Conservation (phyloP, 2,888 invertebrate species). For the Apeira syringaria region DNA sequence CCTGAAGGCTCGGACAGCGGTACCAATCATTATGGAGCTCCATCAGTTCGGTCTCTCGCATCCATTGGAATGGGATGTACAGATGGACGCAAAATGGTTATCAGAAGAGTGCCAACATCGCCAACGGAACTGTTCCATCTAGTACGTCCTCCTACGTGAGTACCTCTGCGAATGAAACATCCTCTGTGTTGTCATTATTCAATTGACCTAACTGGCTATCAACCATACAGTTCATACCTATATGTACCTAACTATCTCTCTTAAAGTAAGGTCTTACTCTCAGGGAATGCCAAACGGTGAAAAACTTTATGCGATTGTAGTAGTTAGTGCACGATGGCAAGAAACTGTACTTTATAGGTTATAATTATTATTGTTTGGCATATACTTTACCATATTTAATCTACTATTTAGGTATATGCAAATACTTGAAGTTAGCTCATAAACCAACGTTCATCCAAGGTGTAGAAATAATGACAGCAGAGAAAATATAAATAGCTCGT, state of each 20-base stretch:
- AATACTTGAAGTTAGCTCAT: not conserved
- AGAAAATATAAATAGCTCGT: conserved; percentile 13
- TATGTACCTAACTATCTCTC: conserved; percentile 10
- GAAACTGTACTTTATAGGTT: not conserved
- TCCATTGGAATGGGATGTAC: conserved; percentile 95
- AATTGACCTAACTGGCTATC: conserved; percentile 61
- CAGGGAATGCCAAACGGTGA: not conserved
- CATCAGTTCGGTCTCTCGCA: conserved; percentile 90
- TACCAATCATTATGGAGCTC: conserved; percentile 85
- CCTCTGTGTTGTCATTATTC: conserved; percentile 71
- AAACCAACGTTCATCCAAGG: not conserved
- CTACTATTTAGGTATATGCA: no score
- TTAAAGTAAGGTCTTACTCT: conserved; percentile 29
- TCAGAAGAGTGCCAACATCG: conserved; percentile 92
- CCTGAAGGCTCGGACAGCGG: conserved; percentile 85
- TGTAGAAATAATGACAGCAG: not conserved
- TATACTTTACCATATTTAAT: no score
- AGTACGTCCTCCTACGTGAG: conserved; percentile 92
- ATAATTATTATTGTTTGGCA: not conserved
- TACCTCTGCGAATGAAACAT: conserved; percentile 69
- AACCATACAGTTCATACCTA: conserved; percentile 23
- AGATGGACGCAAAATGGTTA: conserved; percentile 93
- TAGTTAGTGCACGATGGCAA: no score
- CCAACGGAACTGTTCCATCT: conserved; percentile 94
- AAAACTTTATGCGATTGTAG: not conserved